A percentile compares a stretch with the other conserved stretches of the same genome.
Conservation (phyloP, 2,113 vertebrate genomes). For the Indicator maculatus region DNA sequence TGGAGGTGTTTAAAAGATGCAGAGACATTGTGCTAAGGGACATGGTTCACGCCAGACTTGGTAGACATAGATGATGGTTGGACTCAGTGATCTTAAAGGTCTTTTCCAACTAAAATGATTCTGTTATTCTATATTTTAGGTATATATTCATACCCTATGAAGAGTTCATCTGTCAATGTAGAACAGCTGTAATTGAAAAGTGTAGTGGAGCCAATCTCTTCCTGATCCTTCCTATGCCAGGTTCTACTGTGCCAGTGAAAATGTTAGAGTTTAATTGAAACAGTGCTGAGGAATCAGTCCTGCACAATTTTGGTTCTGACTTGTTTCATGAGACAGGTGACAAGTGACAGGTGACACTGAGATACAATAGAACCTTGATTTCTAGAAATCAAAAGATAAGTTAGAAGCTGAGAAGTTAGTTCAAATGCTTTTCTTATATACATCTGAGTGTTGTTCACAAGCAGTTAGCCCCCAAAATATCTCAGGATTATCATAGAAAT, state of each 20-base stretch:
- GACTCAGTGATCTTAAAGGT: no score
- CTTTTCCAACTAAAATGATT: no score
- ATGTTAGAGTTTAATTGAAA: background rate
- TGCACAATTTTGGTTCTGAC: background rate
- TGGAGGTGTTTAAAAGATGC: no score
- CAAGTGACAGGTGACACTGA: background rate
- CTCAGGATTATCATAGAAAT: background rate
- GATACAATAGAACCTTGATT: background rate
- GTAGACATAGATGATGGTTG: no score
- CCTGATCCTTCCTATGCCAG: background rate
- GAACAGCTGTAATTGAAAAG: background rate
- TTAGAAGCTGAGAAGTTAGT: background rate
- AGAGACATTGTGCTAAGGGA: no score
- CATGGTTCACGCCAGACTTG: no score
- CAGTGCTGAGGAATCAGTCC: background rate
- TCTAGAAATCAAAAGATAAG: background rate
- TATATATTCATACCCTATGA: background rate
- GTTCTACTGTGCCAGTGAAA: background rate
- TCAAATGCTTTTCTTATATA: background rate
- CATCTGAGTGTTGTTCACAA: background rate
- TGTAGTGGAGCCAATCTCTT: background rate
- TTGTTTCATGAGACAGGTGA: background rate
- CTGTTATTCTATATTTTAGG: background rate
- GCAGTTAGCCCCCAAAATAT: background rate
- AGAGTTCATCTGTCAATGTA: background rate